A percentile compares a stretch with the other conserved stretches of the same genome.
Evolutionary conservation across 2,113 vertebrate species (phyloP).

Genomic region (Rhegmatorhina hoffmannsi): DNA sequence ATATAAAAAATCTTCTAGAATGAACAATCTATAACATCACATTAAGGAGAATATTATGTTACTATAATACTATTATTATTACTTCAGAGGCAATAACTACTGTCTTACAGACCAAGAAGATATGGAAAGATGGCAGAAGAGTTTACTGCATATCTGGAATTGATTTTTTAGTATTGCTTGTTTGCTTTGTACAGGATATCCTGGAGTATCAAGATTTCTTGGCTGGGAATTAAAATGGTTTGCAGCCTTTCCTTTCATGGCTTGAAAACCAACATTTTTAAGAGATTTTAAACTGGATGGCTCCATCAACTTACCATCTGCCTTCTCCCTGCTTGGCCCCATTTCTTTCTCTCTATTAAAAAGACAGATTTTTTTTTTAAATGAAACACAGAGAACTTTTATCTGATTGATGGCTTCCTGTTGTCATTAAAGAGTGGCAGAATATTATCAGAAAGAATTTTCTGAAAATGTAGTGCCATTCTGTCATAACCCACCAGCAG

Average conservation of each 20-base stretch:
- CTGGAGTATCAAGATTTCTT: neutral
- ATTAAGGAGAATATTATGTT: neutral
- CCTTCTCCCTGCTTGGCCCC: neutral
- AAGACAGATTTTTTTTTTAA: neutral
- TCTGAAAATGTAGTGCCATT: constrained; percentile 6
- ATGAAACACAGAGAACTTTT: constrained; percentile 35
- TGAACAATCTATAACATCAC: neutral
- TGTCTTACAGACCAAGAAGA: neutral
- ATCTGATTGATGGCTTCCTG: constrained; percentile 67
- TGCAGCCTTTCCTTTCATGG: neutral
- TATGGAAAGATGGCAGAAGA: neutral
- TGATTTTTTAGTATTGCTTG: neutral
- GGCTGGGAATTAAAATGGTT: neutral
- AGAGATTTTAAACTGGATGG: neutral
- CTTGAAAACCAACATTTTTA: constrained; percentile 48
- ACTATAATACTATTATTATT: neutral
- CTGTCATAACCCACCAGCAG: constrained; percentile 43
- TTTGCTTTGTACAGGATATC: neutral
- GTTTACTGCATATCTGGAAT: no score
- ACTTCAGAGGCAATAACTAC: neutral
- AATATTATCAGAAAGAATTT: constrained; percentile 36
- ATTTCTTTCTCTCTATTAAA: constrained; percentile 51
- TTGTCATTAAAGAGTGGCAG: constrained; percentile 44
- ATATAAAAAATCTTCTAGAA: neutral
- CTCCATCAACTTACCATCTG: constrained; percentile 28